Conservation (phyloP, 2,113 vertebrate genomes). For the Austrofundulus limnaeus region DNA sequence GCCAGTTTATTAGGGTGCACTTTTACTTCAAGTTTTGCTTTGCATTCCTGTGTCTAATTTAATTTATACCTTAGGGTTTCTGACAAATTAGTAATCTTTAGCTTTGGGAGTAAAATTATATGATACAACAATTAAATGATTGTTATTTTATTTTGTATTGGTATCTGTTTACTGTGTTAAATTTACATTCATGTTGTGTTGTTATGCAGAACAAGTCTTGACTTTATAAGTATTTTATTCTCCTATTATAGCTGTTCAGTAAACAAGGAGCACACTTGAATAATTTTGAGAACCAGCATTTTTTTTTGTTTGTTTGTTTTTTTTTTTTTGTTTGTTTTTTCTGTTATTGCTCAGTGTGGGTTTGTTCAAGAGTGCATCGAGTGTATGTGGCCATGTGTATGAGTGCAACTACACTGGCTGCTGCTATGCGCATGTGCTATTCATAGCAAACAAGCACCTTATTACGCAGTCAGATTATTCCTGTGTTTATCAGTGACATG, state of each 20-base stretch:
- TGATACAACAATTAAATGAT: too few relatives aligned
- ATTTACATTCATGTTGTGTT: not conserved
- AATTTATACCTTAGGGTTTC: not conserved
- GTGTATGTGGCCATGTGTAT: slow-evolving; percentile 10
- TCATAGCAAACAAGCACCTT: slow-evolving; percentile 49
- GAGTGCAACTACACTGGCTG: not conserved
- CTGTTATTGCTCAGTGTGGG: slow-evolving; percentile 9
- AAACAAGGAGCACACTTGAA: slow-evolving; percentile 12
- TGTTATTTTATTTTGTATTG: too few relatives aligned
- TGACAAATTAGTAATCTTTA: not conserved
- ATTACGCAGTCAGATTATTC: slow-evolving; percentile 62
- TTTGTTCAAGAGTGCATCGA: slow-evolving; percentile 9
- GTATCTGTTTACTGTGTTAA: too few relatives aligned
- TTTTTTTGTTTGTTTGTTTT: too few relatives aligned
- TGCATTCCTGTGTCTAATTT: too few relatives aligned
- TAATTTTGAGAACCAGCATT: not conserved
- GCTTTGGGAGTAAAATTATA: too few relatives aligned
- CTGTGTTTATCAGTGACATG: slow-evolving; percentile 63
- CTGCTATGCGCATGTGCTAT: slow-evolving; percentile 22
- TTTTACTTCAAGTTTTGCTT: too few relatives aligned
- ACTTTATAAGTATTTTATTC: slow-evolving; percentile 10
- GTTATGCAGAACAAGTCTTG: slow-evolving; percentile 5
- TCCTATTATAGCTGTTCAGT: slow-evolving; percentile 2
- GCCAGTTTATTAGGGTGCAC: too few relatives aligned
- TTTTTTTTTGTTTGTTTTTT: too few relatives aligned